Percentiles rank a stretch among this genome's conserved stretches.
phyloP scores from a whole-genome alignment of 2,888 invertebrate species.

The Campoletis raptor region DNA sequence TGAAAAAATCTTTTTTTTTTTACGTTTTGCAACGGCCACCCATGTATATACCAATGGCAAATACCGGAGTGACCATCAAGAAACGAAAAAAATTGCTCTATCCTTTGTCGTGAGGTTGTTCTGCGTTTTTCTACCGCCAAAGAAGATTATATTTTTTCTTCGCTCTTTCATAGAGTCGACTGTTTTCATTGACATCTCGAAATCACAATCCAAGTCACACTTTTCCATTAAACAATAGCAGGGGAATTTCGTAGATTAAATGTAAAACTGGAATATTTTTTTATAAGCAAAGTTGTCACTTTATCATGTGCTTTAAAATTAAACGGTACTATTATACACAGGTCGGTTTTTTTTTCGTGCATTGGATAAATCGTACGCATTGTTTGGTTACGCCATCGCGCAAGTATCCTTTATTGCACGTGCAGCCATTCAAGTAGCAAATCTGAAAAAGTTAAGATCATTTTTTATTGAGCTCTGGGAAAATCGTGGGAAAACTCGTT shows the following conservation, averaged over 20 bases:
- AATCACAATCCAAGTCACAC: neutral
- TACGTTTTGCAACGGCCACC: neutral
- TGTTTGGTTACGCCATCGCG: neutral
- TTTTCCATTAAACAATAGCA: neutral
- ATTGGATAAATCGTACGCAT: neutral
- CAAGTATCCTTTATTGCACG: conserved; percentile 28
- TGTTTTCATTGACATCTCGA: neutral
- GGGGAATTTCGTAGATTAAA: neutral
- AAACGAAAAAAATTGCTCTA: neutral
- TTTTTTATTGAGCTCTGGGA: neutral
- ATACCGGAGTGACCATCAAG: neutral
- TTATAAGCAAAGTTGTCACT: neutral
- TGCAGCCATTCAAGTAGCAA: conserved; percentile 23
- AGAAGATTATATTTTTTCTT: neutral
- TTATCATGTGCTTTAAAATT: neutral
- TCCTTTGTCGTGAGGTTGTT: neutral
- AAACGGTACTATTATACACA: neutral
- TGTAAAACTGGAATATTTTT: neutral
- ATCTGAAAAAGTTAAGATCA: conserved; percentile 8
- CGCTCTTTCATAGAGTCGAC: neutral
- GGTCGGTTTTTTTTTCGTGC: neutral
- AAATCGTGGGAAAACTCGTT: neutral
- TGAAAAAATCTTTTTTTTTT: neutral
- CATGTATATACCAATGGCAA: conserved; percentile 10
- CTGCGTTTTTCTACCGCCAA: no score